Base-by-base conservation (phyloP, 1,140 invertebrate genomes). In the Lerema accius region DNA sequence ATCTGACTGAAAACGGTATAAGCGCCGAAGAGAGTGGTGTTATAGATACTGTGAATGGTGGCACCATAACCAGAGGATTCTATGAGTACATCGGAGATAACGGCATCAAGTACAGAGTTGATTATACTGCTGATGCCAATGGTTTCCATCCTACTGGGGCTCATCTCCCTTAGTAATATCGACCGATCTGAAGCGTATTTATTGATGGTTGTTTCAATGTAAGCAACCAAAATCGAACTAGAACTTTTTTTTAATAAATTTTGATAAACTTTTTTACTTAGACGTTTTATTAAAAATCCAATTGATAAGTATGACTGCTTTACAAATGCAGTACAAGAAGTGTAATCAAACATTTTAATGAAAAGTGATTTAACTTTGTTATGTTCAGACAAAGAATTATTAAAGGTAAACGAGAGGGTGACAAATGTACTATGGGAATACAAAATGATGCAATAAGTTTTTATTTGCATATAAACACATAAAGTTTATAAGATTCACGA, bases 101-200 rank as follows among this genome's bases (percentile, higher is more conserved):
- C 79, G 92, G 92, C 39, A 72, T 91, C 28, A 84, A 89, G 14
- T 92, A 94, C 75, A 87, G 92, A 45, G 92, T 95, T 0, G 92
- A 92, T 49, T 95, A 94, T 65, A 89, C 90, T 7, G 94, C 94
- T 69, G 94, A 94, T 65, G 93, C 94, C 76, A 92, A 94, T 13
- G 94, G 94, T 10, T 95, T 93, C 85, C 91, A 92, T 65, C 92
- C 94, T 7, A 78, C 86, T 61, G 93, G 93, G 9, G 91, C 90
- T 11, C 92, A 93, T 71, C 77, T 91, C 46, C 89, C 89, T 17
- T 62, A 61, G 39, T 32, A n/a, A 48, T 55, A 43, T 14, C 11
- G 17, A 11, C n/a, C 19, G 19, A 46, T 43, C 50, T 7, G 19
- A 55, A 19, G 37, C 51, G 13, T 43, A 43, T 45, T 56, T 56